Evolutionary conservation across 2,113 vertebrate genomes (phyloP), one percentile per base, ranked within the genome.

Genomic region (Atractosteus spatula): DNA sequence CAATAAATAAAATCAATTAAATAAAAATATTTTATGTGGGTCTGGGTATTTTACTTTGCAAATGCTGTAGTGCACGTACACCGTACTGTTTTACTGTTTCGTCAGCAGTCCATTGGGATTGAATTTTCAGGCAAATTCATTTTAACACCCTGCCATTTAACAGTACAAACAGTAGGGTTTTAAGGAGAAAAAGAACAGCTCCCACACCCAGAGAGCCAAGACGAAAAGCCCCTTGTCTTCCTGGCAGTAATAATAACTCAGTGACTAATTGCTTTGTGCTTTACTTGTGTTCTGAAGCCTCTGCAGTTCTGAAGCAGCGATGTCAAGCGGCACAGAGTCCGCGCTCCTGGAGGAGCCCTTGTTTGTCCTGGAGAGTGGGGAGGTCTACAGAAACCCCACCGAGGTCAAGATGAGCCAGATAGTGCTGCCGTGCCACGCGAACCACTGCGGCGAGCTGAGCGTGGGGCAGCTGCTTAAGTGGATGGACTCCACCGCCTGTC

Each of bases 341-440:
- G 59, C 77, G 71, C 47, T 56, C 1, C n/a, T 59, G 14, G 74
- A 71, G 68, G 84, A 85, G 12, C 62, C 71, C 6, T 78, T 69
- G 3, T 54, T 77, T 7, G 76, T 87, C 64, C 82, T 89, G 80
- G 88, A 81, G 4, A 88, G 80, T 0, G 77, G 14, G 67, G 84
- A 86, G 11, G 81, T 79, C 0, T 89, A 93, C 80, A 86, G 88
- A 73, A 97, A 95, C 83, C 93, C 94, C 75, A 97, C 97, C 0
- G 95, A 98, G 85, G 93, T 99, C 64, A 96, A 96, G 90, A 99
- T 98, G 97, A 97, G 94, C 84, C 97, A 99, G 88, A 89, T 99
- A 29, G 95, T 98, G 79, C 89, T 98, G 87, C 97, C 96, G 3
- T 97, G 93, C 80, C 97, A 99, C 66, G 94, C 95, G 76, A 98